phyloP scores from a whole-genome alignment of 35 echinoderm and acorn worm genomes.

The Anneissia japonica region DNA sequence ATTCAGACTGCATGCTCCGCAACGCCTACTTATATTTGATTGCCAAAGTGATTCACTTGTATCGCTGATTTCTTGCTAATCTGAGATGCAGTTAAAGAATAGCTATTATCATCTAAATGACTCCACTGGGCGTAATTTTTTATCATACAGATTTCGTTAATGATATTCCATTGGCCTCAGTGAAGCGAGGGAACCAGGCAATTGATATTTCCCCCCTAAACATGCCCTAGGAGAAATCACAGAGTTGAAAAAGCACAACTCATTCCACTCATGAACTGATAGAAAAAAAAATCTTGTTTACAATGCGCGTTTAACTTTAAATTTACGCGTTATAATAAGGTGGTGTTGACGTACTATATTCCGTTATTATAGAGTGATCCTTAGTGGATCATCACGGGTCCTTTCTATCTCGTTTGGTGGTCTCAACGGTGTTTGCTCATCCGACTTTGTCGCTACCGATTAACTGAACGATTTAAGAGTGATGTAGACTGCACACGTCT shows the following conservation, averaged over 20 bases:
- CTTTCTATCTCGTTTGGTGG: not conserved
- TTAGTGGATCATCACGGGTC: not conserved
- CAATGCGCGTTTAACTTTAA: no score
- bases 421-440: not conserved
- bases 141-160: not conserved
- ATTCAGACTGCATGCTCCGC: not conserved
- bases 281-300: not conserved
- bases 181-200: not conserved
- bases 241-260: not conserved
- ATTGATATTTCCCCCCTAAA: slow-evolving; percentile 1
- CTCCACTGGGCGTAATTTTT: not conserved
- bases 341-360: no score
- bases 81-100: not conserved
- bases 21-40: not conserved
- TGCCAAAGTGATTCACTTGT: not conserved
- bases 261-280: not conserved
- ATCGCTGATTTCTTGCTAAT: not conserved
- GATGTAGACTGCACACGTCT: not conserved
- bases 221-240: not conserved
- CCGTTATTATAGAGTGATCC: no score
- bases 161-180: not conserved
- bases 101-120: not conserved
- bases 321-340: not conserved
- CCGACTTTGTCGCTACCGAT: not conserved
- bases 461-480: not conserved